These are phyloP conservation scores for Archilochus colubris DNA, from an alignment of 2,113 vertebrate species.

Conservation along the genomic window DNA sequence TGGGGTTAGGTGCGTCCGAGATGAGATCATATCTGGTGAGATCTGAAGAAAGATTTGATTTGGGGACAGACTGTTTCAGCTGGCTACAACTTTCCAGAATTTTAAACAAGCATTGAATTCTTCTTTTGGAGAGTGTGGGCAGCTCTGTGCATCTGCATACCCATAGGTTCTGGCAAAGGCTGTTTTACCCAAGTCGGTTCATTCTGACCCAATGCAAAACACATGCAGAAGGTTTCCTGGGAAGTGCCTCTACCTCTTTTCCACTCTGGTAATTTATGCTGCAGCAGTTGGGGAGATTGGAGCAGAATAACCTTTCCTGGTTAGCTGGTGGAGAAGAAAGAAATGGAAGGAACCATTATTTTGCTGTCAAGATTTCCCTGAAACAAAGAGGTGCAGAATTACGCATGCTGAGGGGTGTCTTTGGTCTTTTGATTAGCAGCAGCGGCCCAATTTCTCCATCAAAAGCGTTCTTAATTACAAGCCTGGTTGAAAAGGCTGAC, in stretches of 20 bases:
- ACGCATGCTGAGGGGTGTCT: conserved; percentile 60
- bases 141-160: background rate
- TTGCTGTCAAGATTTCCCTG: conserved; percentile 59
- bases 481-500: conserved; percentile 46
- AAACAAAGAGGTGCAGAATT: conserved; percentile 72
- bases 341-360: conserved; percentile 65
- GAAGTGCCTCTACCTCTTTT: background rate
- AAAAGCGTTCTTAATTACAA: conserved; percentile 72
- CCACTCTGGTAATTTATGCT: conserved; percentile 15
- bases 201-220: background rate
- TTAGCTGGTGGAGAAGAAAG: conserved; percentile 62
- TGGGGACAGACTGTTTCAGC: background rate
- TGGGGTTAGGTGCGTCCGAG: background rate
- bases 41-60: background rate
- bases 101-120: accelerated
- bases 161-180: background rate
- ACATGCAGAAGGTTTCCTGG: background rate
- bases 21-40: background rate
- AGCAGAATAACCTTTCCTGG: conserved; percentile 53
- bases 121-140: background rate
- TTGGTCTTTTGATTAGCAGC: conserved; percentile 67
- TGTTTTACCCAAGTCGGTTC: background rate
- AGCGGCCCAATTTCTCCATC: conserved; percentile 52
- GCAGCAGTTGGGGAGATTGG: conserved; percentile 34
- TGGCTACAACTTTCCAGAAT: background rate